These are phyloP conservation scores for Pachymerium ferrugineum DNA, from an alignment of 2,888 invertebrate species.

Conservation along the genomic window DNA sequence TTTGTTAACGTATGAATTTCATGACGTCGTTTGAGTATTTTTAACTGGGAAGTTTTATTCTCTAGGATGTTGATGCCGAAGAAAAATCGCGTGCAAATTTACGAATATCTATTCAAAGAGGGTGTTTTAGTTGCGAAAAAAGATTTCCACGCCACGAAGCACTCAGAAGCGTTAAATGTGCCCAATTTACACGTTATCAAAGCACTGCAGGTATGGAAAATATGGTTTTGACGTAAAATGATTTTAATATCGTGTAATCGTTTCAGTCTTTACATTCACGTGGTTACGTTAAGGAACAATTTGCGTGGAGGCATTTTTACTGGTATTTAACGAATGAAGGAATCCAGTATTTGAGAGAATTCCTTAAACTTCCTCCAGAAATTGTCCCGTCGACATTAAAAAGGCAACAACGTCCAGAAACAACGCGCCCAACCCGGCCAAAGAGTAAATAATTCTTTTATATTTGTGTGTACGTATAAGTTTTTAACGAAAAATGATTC, in stretches of 20 bases:
- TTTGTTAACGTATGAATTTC: too few species aligned
- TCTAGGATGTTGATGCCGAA: constrained; percentile 99
- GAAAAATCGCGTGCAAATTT: constrained; percentile 92
- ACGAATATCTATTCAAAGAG: constrained; percentile 97
- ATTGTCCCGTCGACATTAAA: constrained; percentile 97
- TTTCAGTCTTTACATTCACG: constrained; percentile 82
- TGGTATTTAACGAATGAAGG: constrained; percentile 99
- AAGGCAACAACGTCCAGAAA: constrained; percentile 78
- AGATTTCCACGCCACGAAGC: constrained; percentile 95
- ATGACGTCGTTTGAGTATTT: too few species aligned
- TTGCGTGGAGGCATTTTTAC: constrained; percentile 99
- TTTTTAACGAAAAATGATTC: constrained; percentile 37
- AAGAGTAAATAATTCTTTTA: constrained; percentile 27
- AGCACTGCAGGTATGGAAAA: constrained; percentile 69
- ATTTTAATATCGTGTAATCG: constrained; percentile 5
- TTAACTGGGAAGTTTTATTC: background rate
- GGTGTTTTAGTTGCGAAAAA: constrained; percentile 99
- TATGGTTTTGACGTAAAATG: background rate
- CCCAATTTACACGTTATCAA: constrained; percentile 98
- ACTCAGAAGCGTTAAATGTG: constrained; percentile 88
- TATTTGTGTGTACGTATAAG: background rate
- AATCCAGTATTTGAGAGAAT: constrained; percentile 90
- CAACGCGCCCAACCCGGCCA: constrained; percentile 71
- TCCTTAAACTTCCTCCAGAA: constrained; percentile 94
- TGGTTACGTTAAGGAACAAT: constrained; percentile 98